These are phyloP conservation scores for Serranus cabrilla DNA, from an alignment of 2,797 vertebrate genomes.

Conservation along the genomic window DNA sequence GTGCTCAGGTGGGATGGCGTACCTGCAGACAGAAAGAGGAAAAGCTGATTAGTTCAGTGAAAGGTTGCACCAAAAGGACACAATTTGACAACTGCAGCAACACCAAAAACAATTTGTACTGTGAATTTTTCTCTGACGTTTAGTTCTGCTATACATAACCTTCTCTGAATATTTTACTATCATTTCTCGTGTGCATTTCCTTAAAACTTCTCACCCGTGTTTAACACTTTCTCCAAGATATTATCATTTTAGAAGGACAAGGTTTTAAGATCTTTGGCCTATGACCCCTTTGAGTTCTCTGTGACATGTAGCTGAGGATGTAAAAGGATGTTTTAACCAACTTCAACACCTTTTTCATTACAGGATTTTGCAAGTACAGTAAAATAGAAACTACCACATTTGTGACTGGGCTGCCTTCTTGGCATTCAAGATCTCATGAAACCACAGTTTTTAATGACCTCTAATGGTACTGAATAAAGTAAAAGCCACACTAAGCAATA, in stretches of 20 bases:
- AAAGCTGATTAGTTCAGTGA: slow-evolving; percentile 1
- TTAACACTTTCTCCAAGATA: background rate
- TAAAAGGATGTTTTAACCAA: background rate
- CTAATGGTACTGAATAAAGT: background rate
- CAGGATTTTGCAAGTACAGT: background rate
- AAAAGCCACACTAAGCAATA: background rate
- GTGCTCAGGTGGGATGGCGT: slow-evolving; percentile 84
- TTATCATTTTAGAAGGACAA: background rate
- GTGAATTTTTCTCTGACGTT: background rate
- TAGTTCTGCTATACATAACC: background rate
- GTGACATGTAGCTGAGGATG: background rate
- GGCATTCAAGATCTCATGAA: background rate
- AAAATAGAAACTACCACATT: background rate
- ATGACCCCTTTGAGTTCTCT: background rate
- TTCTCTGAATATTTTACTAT: background rate
- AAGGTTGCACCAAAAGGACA: background rate
- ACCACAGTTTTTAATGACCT: background rate
- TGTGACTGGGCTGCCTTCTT: background rate
- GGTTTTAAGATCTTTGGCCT: background rate
- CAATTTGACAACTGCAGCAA: background rate
- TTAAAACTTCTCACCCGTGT: background rate
- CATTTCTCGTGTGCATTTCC: background rate
- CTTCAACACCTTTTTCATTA: background rate
- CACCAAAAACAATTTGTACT: background rate
- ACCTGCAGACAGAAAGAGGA: slow-evolving; percentile 76